Evolutionary conservation across 2,113 vertebrate species (phyloP), one percentile per base, ranked within the genome.

Genomic region (Myrmecobius fasciatus): DNA sequence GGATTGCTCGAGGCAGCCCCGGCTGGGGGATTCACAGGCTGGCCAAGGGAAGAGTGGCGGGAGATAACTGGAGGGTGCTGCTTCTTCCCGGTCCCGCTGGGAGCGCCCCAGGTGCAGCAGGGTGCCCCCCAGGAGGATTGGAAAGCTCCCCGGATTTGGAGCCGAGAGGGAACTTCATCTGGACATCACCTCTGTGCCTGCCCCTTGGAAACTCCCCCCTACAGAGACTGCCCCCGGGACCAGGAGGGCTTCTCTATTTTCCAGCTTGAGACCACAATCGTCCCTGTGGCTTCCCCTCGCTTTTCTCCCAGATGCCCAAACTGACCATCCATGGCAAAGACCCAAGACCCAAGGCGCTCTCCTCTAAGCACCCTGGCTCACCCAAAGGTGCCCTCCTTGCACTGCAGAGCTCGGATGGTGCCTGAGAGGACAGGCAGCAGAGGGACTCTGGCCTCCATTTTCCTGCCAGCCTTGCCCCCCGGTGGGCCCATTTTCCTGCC

Each of bases 1-100:
- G 89, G 91, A 96, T 93, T 95, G 91, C 53, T 89, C n/a, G 91
- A 95, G 91, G 91, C 48, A 89, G 91, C 36, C 92, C 67, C 51
- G 92, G 47, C 3, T 1, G 3, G 95, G 90, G 92, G 89, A 92
- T 91, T 95, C 96, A 89, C 53, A 93, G 60, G 75, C 1, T 93
- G 91, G 91, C 88, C 24, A 48, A 89, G 28, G n/a, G 47, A 89
- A 90, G 96, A 60, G 75, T 8, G 36, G 22, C 17, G 1, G 53
- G 20, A 88, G 51, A 91, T 90, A 94, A 91, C 4, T 93, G 43
- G 43, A 52, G 93, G 94, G 43, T 51, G 36, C 24, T 88, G 25
- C 52, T 43, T 22, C 92, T 91, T 56, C 53, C 75, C 25, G 90
- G 49, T 49, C 91, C 2, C 1, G 0, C 43, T 47, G 48, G 53